Conservation (phyloP, 2,797 vertebrate genomes). For the Coendou prehensilis region DNA sequence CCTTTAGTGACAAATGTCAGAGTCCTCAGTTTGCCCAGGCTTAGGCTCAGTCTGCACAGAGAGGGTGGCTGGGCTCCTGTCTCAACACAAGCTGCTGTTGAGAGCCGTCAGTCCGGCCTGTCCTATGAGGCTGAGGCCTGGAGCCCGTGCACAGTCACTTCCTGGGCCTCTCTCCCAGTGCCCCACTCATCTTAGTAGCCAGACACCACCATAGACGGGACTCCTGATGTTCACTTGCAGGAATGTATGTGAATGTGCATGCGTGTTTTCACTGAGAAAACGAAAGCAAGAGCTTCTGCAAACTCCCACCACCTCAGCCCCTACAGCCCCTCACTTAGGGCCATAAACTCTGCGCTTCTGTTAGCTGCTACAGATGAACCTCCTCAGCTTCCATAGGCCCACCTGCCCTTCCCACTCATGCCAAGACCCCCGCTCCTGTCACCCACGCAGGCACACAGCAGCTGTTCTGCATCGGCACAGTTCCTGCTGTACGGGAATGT, state of each 20-base stretch:
- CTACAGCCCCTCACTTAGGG: background rate
- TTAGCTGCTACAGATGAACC: background rate
- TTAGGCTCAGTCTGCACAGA: background rate
- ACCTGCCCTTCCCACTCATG: background rate
- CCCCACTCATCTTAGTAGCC: background rate
- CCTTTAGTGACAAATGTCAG: background rate
- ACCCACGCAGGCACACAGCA: background rate
- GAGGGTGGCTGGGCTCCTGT: background rate
- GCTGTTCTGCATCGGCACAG: background rate
- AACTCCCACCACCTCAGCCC: background rate
- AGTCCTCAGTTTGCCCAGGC: background rate
- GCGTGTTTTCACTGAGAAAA: background rate
- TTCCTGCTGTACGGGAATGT: background rate
- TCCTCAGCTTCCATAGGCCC: background rate
- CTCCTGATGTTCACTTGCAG: background rate
- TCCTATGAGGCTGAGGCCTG: background rate
- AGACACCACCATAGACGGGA: background rate
- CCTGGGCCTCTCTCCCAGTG: background rate
- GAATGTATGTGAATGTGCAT: background rate
- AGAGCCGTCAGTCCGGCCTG: background rate
- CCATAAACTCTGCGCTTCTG: background rate
- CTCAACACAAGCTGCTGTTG: background rate
- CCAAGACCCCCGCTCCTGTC: background rate
- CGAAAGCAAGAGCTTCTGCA: background rate
- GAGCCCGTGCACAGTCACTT: background rate